These are phyloP conservation scores for Phoebastria nigripes DNA, from an alignment of 2,797 vertebrate species.

Conservation along the genomic window DNA sequence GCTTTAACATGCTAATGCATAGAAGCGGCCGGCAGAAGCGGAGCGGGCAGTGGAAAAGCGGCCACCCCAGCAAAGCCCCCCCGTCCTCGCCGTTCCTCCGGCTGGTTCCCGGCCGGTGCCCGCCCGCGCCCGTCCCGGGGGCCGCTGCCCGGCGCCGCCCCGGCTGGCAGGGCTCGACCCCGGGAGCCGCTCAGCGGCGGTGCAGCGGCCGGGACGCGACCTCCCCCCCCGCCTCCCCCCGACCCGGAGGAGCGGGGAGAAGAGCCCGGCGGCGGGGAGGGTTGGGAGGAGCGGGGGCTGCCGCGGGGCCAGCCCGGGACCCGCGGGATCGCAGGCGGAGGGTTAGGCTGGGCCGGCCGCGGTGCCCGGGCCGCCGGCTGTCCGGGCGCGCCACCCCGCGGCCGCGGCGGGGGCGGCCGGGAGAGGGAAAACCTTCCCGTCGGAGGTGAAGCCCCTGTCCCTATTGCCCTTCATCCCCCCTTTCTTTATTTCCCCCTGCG, in stretches of 20 bases:
- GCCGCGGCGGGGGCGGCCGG: not conserved
- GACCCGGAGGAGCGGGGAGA: not conserved
- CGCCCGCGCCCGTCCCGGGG: not conserved
- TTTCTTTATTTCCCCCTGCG: rapidly evolving
- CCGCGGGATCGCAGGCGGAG: not conserved
- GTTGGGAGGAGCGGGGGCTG: not conserved
- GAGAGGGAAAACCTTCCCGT: rapidly evolving
- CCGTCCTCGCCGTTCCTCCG: not conserved
- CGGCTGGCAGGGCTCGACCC: not conserved
- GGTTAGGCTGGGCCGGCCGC: not conserved
- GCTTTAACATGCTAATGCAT: not conserved
- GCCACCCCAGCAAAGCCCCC: not conserved
- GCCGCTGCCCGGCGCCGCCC: not conserved
- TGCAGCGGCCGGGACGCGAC: not conserved
- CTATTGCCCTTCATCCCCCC: rapidly evolving
- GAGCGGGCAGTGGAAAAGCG: not conserved
- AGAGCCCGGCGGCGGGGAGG: not conserved
- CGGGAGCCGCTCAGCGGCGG: not conserved
- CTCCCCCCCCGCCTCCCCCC: too few species aligned
- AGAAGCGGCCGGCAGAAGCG: not conserved
- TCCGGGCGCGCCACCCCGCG: slow-evolving; percentile 24
- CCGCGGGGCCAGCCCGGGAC: not conserved
- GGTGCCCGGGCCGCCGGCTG: not conserved
- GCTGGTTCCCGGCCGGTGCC: not conserved
- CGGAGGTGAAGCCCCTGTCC: not conserved